A percentile compares a stretch with the other conserved stretches of the same genome.
Conservation (phyloP, 2,888 invertebrate genomes). For the Stenurella melanura region DNA sequence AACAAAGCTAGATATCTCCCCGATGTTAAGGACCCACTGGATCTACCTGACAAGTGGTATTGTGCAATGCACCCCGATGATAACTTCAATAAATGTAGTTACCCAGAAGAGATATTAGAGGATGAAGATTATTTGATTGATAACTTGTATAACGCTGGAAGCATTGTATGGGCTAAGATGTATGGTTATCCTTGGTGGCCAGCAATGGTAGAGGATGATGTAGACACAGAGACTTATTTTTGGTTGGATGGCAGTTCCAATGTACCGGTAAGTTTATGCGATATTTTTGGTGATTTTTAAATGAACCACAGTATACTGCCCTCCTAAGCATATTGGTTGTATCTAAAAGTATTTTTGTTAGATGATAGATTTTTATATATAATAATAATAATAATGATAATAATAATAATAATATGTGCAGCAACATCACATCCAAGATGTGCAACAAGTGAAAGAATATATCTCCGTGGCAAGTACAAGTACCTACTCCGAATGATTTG, state of each 20-base stretch:
- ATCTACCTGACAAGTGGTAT: slow-evolving; percentile 79
- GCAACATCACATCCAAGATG: no score
- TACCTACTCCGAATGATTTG: no score
- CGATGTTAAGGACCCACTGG: slow-evolving; percentile 76
- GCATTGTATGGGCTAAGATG: slow-evolving; percentile 80
- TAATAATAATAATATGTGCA: no score
- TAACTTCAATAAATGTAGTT: slow-evolving; percentile 74
- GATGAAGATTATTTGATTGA: slow-evolving; percentile 76
- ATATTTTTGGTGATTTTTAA: no score
- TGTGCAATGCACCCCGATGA: slow-evolving; percentile 79
- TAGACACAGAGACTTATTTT: slow-evolving; percentile 78
- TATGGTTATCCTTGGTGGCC: slow-evolving; percentile 83
- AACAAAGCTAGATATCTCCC: slow-evolving; percentile 77
- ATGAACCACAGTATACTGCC: no score
- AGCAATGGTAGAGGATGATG: slow-evolving; percentile 82
- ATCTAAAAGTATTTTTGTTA: no score
- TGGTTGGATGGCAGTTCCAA: slow-evolving; percentile 76
- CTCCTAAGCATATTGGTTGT: no score
- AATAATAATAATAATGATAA: no score
- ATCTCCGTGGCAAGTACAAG: no score
- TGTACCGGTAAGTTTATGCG: slow-evolving; percentile 72
- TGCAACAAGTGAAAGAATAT: no score
- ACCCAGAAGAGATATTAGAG: slow-evolving; percentile 73
- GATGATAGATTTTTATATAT: no score
- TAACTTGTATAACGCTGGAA: slow-evolving; percentile 79